A percentile compares a stretch with the other conserved stretches of the same genome.
Conservation (phyloP, 2,113 vertebrate genomes). For the Lonchura striata region DNA sequence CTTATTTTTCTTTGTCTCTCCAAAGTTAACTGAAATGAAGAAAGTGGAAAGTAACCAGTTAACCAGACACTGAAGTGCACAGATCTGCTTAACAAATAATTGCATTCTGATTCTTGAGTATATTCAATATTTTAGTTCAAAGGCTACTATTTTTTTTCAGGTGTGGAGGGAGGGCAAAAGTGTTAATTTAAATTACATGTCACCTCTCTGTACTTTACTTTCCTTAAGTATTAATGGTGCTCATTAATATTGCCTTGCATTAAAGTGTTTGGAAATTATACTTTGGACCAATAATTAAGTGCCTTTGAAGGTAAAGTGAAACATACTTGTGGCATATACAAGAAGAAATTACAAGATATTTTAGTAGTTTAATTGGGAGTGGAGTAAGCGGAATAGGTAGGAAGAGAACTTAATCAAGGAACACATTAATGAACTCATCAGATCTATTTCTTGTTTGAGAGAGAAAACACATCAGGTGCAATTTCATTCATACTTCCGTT, state of each 20-base stretch:
- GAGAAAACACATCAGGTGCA: neutral
- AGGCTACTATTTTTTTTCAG: neutral
- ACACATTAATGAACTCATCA: neutral
- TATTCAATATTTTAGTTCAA: neutral
- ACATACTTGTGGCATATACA: neutral
- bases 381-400: neutral
- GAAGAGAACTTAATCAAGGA: neutral
- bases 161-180: fast-evolving
- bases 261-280: neutral
- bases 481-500: neutral
- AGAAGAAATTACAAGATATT: neutral
- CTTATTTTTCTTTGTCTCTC: neutral
- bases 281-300: neutral
- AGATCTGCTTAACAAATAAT: neutral
- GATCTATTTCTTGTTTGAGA: neutral
- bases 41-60: neutral
- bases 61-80: neutral
- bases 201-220: neutral
- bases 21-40: neutral
- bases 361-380: neutral
- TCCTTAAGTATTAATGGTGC: neutral
- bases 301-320: neutral
- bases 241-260: neutral
- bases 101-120: neutral
- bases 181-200: neutral